Percentiles rank a stretch among this genome's conserved stretches.
Evolutionary conservation across 1,140 invertebrate genomes (phyloP).

Genomic region (Aphis gossypii): DNA sequence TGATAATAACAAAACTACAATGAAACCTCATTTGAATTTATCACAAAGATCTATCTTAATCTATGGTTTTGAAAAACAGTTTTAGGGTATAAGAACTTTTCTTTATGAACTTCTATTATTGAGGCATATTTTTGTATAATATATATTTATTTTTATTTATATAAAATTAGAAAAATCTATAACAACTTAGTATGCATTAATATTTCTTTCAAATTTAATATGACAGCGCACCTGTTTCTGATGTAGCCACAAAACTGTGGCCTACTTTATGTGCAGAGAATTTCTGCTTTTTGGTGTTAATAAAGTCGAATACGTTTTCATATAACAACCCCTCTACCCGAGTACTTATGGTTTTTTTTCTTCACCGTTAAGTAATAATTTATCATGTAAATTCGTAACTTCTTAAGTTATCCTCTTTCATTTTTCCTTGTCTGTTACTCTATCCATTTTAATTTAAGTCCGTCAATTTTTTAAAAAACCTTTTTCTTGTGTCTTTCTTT

Average conservation of each 20-base stretch:
- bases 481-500: background rate
- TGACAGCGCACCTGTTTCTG: background rate
- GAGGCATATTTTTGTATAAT: background rate
- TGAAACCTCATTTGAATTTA: background rate
- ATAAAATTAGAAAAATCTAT: background rate
- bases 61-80: background rate
- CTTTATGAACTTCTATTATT: background rate
- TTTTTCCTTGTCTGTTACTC: background rate
- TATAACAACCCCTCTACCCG: background rate
- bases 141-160: background rate
- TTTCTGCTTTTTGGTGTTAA: slow-evolving; percentile 1
- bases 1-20: background rate
- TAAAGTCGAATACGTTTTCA: slow-evolving; percentile 15
- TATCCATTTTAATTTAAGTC: background rate
- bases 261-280: background rate
- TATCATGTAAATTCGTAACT: slow-evolving; percentile 4
- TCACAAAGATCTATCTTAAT: background rate
- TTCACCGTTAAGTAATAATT: background rate
- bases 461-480: background rate
- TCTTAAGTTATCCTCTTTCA: background rate
- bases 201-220: slow-evolving; percentile 15
- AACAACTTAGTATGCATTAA: background rate
- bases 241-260: background rate
- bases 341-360: background rate
- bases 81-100: background rate